Percentiles rank a stretch among this genome's conserved stretches.
Evolutionary conservation across 2,888 invertebrate genomes (phyloP).

Genomic region (Papilio protenor): DNA sequence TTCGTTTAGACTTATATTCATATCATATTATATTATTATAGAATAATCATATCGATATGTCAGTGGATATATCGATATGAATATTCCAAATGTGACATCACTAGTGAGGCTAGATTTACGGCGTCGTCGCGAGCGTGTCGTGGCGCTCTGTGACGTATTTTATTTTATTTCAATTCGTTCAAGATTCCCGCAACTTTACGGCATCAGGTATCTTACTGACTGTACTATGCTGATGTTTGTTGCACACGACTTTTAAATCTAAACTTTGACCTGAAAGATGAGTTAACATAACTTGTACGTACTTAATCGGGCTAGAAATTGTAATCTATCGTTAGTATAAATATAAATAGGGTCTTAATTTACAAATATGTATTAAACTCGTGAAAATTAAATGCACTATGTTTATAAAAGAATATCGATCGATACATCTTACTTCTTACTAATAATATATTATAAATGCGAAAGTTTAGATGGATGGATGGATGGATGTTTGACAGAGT

Average conservation of each 20-base stretch:
- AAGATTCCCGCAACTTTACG: slow-evolving; percentile 32
- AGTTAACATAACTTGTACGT: neutral
- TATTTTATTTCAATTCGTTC: slow-evolving; percentile 38
- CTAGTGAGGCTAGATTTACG: slow-evolving; percentile 36
- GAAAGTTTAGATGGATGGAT: too few species aligned
- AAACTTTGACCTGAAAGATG: slow-evolving; percentile 17
- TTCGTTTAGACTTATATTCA: too few species aligned
- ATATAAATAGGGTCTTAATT: neutral
- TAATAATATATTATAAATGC: too few species aligned
- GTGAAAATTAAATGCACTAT: too few species aligned
- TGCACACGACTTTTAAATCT: slow-evolving; percentile 2
- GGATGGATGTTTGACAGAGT: too few species aligned
- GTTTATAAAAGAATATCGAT: too few species aligned
- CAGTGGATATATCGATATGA: slow-evolving; percentile 18
- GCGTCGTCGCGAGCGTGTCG: slow-evolving; percentile 26
- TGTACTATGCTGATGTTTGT: neutral
- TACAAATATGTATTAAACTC: neutral
- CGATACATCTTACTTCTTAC: too few species aligned
- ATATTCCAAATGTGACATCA: slow-evolving; percentile 14
- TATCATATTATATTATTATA: too few species aligned
- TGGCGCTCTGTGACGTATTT: slow-evolving; percentile 35
- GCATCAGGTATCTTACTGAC: neutral
- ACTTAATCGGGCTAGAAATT: neutral
- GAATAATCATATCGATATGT: too few species aligned
- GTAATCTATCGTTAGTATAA: neutral